Evolutionary conservation across 2,113 vertebrate genomes (phyloP).

Genomic region (Pampusana beccarii): DNA sequence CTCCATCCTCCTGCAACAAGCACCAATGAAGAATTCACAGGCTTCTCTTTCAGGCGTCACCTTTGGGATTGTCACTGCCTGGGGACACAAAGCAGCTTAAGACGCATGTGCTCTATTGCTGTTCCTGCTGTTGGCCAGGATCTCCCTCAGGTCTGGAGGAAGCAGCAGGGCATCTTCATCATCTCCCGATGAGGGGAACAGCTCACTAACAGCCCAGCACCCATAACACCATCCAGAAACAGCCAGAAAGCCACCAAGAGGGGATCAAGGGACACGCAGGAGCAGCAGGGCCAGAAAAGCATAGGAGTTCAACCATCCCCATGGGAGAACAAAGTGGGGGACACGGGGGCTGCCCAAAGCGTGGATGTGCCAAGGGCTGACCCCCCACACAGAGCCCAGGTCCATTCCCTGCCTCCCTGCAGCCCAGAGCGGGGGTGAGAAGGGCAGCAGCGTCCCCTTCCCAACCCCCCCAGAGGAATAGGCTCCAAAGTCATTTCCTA

Average conservation of each 20-base stretch:
- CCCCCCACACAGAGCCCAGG: background rate
- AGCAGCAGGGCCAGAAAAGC: background rate
- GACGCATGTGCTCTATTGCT: rapidly evolving
- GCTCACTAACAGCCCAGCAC: background rate
- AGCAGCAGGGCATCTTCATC: background rate
- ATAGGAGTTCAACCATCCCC: background rate
- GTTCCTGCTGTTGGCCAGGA: background rate
- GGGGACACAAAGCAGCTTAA: rapidly evolving
- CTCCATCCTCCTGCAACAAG: rapidly evolving
- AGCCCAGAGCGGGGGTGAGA: background rate
- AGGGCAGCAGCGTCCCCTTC: background rate
- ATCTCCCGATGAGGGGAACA: rapidly evolving
- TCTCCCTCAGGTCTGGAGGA: background rate
- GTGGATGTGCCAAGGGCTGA: background rate
- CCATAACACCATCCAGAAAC: background rate
- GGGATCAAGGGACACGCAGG: background rate
- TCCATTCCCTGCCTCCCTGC: background rate
- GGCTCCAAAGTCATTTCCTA: background rate
- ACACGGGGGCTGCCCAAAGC: background rate
- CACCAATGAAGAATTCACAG: background rate
- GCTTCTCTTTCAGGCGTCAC: background rate
- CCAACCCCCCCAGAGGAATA: background rate
- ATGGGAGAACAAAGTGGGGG: background rate
- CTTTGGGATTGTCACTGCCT: background rate
- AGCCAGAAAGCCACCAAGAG: background rate